phyloP scores from a whole-genome alignment of 2,888 invertebrate species.

The Drosophila histrio region DNA sequence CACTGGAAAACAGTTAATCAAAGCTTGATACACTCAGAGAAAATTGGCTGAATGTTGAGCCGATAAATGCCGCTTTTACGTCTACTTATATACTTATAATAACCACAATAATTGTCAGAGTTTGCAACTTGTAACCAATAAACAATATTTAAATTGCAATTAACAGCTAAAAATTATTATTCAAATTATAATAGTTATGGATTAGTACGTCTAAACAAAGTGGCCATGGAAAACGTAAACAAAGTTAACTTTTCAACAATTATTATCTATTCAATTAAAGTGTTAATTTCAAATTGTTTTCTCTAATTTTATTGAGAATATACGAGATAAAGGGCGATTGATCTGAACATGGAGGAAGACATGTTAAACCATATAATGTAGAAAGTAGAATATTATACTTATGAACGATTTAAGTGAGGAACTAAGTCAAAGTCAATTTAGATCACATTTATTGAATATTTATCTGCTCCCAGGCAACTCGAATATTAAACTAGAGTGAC shows the following conservation, averaged over 20 bases:
- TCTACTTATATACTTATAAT: background rate
- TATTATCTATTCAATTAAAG: too few relatives aligned
- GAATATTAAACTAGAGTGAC: background rate
- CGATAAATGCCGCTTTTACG: slow-evolving; percentile 1
- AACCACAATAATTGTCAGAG: background rate
- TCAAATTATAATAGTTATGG: background rate
- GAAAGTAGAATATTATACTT: too few relatives aligned
- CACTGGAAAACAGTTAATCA: slow-evolving; percentile 67
- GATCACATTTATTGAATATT: background rate
- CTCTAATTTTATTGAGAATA: too few relatives aligned
- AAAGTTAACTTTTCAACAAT: too few relatives aligned
- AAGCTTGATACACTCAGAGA: slow-evolving; percentile 45
- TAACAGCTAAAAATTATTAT: background rate
- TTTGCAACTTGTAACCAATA: background rate
- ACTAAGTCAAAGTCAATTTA: background rate
- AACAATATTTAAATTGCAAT: background rate
- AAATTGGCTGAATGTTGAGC: slow-evolving; percentile 3
- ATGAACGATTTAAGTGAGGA: too few relatives aligned
- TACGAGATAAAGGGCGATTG: too few relatives aligned
- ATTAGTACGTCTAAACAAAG: background rate
- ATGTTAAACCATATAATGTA: too few relatives aligned
- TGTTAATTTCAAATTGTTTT: too few relatives aligned
- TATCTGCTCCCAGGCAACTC: background rate
- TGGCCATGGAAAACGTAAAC: background rate
- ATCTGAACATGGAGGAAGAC: too few relatives aligned